Evolutionary conservation across 2,797 vertebrate species (phyloP).

Genomic region (Sebastes variabilis): DNA sequence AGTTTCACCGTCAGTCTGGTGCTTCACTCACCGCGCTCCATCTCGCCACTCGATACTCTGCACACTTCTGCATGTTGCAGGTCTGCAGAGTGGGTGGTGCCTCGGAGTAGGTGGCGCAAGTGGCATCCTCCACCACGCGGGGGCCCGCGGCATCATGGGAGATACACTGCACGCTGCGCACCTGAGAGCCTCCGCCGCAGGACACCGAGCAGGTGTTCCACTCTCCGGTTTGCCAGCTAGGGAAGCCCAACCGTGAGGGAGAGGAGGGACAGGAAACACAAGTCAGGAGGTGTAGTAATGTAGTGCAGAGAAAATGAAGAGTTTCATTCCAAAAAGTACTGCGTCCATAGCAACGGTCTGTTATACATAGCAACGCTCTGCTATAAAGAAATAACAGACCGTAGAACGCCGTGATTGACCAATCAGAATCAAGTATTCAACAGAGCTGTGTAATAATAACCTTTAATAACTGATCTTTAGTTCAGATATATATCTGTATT

Average conservation of each 20-base stretch:
- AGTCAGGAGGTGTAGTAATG: not conserved
- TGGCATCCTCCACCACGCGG: slow-evolving; percentile 81
- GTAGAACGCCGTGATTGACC: no score
- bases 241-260: not conserved
- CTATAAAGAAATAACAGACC: no score
- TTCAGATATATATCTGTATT: not conserved
- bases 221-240: slow-evolving; percentile 90
- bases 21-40: slow-evolving; percentile 88
- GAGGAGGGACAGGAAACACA: not conserved
- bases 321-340: not conserved
- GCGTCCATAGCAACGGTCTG: no score
- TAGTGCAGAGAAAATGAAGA: not conserved
- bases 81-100: slow-evolving; percentile 85
- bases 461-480: not conserved
- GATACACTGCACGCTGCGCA: slow-evolving; percentile 88
- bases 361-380: no score
- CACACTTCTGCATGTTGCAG: slow-evolving; percentile 88
- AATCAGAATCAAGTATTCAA: not conserved
- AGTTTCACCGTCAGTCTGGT: not conserved
- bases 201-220: slow-evolving; percentile 90
- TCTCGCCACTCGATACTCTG: slow-evolving; percentile 78
- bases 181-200: slow-evolving; percentile 91
- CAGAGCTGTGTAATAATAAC: no score
- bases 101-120: slow-evolving; percentile 82
- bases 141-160: slow-evolving; percentile 79